These are phyloP conservation scores for Blastomussa wellsi DNA, from an alignment of 92 coral and sea anemone species.

Conservation along the genomic window DNA sequence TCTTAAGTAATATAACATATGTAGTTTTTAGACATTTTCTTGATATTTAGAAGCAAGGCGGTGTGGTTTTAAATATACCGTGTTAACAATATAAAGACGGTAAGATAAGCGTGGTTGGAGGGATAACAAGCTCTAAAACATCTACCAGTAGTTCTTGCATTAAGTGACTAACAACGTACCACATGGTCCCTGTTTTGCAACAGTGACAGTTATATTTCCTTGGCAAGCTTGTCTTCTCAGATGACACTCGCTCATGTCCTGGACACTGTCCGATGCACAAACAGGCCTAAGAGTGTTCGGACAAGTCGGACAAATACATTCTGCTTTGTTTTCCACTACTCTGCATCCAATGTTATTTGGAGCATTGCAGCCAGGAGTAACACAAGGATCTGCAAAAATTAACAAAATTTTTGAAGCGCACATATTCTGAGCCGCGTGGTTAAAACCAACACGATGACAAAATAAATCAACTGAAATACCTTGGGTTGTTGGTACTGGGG, in stretches of 20 bases:
- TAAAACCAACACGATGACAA: not conserved
- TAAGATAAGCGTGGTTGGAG: no score
- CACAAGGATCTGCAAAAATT: constrained; percentile 64
- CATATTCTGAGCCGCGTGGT: not conserved
- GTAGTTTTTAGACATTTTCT: not conserved
- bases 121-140: no score
- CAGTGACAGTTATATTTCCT: constrained; percentile 12
- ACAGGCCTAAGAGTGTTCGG: constrained; percentile 39
- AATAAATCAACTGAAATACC: not conserved
- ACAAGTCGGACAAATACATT: constrained; percentile 65
- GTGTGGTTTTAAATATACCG: not conserved
- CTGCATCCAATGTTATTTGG: constrained; percentile 60
- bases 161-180: constrained; percentile 39
- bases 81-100: not conserved
- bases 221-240: constrained; percentile 57
- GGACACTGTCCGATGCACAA: constrained; percentile 65
- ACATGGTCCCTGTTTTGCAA: constrained; percentile 50
- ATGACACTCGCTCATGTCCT: constrained; percentile 58
- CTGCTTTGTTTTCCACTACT: constrained; percentile 43
- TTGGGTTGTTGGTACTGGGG: constrained; percentile 5
- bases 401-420: not conserved
- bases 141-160: no score
- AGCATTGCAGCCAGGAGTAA: constrained; percentile 46
- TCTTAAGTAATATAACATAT: not conserved
- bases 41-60: not conserved